Conservation (phyloP, 2,888 invertebrate genomes). For the Leptinotarsa rubiginosa region DNA sequence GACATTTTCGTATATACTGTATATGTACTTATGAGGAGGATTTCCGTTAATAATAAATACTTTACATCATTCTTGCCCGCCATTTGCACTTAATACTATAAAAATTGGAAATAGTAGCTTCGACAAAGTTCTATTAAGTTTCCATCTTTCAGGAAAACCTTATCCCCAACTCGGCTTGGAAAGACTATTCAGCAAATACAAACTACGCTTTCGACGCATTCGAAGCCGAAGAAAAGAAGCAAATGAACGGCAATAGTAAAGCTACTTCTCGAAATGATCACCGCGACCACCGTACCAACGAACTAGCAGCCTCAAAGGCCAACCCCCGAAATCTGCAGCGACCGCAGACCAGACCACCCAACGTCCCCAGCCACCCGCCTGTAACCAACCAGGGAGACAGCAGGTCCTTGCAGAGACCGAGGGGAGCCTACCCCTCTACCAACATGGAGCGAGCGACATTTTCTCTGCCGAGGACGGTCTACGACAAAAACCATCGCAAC, state of each 20-base stretch:
- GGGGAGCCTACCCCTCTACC: slow-evolving; percentile 54
- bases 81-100: too few species aligned
- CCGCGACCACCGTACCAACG: slow-evolving; percentile 52
- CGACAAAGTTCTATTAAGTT: too few species aligned
- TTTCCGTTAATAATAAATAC: too few species aligned
- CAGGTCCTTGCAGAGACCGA: slow-evolving; percentile 73
- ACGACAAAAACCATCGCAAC: slow-evolving; percentile 62
- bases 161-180: slow-evolving; percentile 88
- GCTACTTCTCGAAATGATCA: slow-evolving; percentile 29
- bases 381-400: slow-evolving; percentile 70
- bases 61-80: too few species aligned
- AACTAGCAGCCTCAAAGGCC: slow-evolving; percentile 40
- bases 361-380: slow-evolving; percentile 51
- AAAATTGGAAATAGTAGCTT: too few species aligned
- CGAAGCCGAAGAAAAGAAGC: slow-evolving; percentile 81
- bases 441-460: slow-evolving; percentile 76
- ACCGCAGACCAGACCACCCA: slow-evolving; percentile 60
- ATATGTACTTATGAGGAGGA: too few species aligned
- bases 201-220: slow-evolving; percentile 92
- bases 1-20: too few species aligned
- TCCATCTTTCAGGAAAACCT: slow-evolving; percentile 76
- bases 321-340: slow-evolving; percentile 42
- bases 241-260: slow-evolving; percentile 47
- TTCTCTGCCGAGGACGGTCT: slow-evolving; percentile 79
- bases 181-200: slow-evolving; percentile 87